Evolutionary conservation across 2,113 vertebrate species (phyloP).

Genomic region (Willisornis vidua): DNA sequence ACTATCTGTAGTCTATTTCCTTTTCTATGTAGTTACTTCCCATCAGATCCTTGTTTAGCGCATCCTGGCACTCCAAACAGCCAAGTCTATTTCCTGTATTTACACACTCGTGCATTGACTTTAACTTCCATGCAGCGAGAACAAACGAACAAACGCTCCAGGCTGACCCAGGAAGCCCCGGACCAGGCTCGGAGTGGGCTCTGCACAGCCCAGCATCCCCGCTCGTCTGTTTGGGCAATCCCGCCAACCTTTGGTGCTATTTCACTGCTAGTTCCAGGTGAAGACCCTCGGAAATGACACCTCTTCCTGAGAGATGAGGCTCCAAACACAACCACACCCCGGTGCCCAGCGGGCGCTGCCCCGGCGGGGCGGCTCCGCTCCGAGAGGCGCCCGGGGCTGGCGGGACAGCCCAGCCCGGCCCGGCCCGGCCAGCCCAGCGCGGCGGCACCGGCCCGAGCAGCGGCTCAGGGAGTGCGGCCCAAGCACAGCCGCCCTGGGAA

Average conservation of each 20-base stretch:
- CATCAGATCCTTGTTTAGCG: rapidly evolving
- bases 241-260: rapidly evolving
- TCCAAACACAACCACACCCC: neutral
- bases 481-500: neutral
- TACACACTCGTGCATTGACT: rapidly evolving
- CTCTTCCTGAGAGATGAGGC: neutral
- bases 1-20: neutral
- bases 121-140: rapidly evolving
- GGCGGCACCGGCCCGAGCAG: neutral
- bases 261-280: neutral
- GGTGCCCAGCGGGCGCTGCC: no score
- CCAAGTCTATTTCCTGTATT: neutral
- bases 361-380: neutral
- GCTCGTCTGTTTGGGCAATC: rapidly evolving
- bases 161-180: rapidly evolving
- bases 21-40: neutral
- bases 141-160: rapidly evolving
- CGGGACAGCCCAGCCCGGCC: neutral
- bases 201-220: rapidly evolving
- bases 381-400: rapidly evolving
- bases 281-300: neutral
- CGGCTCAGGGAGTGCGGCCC: neutral
- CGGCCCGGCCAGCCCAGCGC: rapidly evolving
- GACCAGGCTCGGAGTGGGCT: neutral
- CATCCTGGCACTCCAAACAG: rapidly evolving